A percentile compares a stretch with the other conserved stretches of the same genome.
Evolutionary conservation across 2,888 invertebrate species (phyloP).

Genomic region (Theretra japonica): DNA sequence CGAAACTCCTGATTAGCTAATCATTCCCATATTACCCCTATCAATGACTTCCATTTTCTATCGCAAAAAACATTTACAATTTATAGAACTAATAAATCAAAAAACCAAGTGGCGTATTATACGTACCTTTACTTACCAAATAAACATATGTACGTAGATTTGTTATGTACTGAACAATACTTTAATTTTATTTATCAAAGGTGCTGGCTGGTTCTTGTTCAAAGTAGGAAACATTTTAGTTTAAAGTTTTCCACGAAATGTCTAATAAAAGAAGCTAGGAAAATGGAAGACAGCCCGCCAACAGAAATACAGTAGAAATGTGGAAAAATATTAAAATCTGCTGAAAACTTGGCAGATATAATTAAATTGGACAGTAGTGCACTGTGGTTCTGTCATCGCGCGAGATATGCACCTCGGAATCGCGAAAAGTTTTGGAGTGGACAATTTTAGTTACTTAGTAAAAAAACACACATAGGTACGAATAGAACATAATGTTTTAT

Average conservation of each 20-base stretch:
- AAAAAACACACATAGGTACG: neutral
- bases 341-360: slow-evolving; percentile 60
- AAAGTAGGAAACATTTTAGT: neutral
- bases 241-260: neutral
- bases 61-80: no score
- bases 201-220: neutral
- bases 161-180: no score
- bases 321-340: slow-evolving; percentile 60
- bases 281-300: neutral
- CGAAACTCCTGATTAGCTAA: no score
- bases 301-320: slow-evolving; percentile 19
- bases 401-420: slow-evolving; percentile 33
- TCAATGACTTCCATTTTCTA: no score
- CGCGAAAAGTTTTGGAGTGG: neutral
- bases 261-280: neutral
- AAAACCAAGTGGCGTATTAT: no score
- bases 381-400: slow-evolving; percentile 59
- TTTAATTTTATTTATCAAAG: neutral
- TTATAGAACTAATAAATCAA: no score
- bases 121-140: no score
- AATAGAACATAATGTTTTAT: no score
- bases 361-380: slow-evolving; percentile 71
- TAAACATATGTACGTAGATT: no score
- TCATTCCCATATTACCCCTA: no score
- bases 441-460: neutral